Base-by-base conservation (phyloP, 2,797 vertebrate species). In the Semaprochilodus insignis region DNA sequence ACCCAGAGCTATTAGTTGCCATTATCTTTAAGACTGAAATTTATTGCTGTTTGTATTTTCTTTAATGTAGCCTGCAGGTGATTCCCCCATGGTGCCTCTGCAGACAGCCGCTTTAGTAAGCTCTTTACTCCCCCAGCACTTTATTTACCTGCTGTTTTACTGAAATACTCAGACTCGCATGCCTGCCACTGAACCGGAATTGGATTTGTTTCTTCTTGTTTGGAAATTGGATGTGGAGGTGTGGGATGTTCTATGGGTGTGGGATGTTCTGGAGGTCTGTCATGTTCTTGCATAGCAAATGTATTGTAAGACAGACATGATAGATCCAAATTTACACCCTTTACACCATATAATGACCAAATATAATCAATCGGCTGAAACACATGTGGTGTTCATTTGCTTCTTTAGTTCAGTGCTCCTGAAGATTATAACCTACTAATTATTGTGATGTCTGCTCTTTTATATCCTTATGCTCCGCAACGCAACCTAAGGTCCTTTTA, bases 1-100 rank as follows among this genome's bases (percentile, higher is more conserved):
- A 89, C 78, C 81, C 85, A 87, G 86, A 91, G 87, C 91, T 88
- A 89, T 88, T 92, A 88, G 89, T 93, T 87, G 91, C 91, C 86
- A 92, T 82, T 93, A 90, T 75, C 88, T 90, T 92, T 90, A 89
- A 85, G 88, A 90, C 87, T 85, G 85, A 87, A 87, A 85, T 84
- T 85, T 82, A 87, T 86, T 70, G 34, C 81, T 69, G 72, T 88
- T 85, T 88, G 76, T 80, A 80, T 80, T 73, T 70, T 85, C 78
- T 89, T 88, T 87, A 89, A 90, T 82, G 83, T 77, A 66, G 86
- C 87, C 88, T 89, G 82, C 63, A 87, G 85, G 85, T 87, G 78
- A 85, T 31, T 80, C 71, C 69, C 77, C 81, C 70, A 78, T 82
- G 81, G 85, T 76, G 79, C 74, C 81, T 51, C 81, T 36, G 82